These are phyloP conservation scores for Drosophila quasianomalipes DNA, from an alignment of 2,888 invertebrate genomes.

Conservation along the genomic window DNA sequence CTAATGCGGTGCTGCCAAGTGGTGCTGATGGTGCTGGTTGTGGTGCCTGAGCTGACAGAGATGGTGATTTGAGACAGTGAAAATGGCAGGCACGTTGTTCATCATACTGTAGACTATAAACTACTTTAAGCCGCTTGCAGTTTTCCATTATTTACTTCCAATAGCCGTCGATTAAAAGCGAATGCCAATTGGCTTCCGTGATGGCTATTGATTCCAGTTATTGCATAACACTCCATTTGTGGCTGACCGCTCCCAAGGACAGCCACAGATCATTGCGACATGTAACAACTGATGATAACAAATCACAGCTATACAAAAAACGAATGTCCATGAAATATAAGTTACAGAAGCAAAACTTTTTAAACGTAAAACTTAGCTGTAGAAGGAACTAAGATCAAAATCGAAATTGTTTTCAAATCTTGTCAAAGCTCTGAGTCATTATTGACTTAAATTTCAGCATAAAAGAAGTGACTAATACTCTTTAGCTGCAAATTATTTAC, in stretches of 20 bases:
- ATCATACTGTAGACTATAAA: slow-evolving; percentile 37
- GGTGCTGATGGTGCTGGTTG: background rate
- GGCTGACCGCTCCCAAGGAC: slow-evolving; percentile 50
- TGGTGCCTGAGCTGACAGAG: background rate
- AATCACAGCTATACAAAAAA: background rate
- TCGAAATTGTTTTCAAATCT: background rate
- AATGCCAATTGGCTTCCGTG: slow-evolving; percentile 65
- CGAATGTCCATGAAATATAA: background rate
- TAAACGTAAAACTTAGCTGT: background rate
- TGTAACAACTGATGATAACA: slow-evolving; percentile 23
- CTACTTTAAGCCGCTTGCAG: slow-evolving; percentile 61
- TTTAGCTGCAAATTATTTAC: background rate
- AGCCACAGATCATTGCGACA: slow-evolving; percentile 8
- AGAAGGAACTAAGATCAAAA: background rate
- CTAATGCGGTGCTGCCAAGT: slow-evolving; percentile 9
- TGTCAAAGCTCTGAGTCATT: background rate
- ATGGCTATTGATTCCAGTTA: slow-evolving; percentile 53
- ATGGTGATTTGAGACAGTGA: slow-evolving; percentile 15
- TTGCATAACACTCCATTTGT: slow-evolving; percentile 43
- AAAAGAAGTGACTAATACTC: background rate
- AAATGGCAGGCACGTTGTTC: slow-evolving; percentile 49
- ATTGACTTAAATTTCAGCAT: background rate
- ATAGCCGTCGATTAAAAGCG: slow-evolving; percentile 61
- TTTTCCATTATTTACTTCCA: slow-evolving; percentile 58
- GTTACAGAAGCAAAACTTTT: background rate